phyloP scores from a whole-genome alignment of 2,888 invertebrate species.

The Eumerus sabulonum region DNA sequence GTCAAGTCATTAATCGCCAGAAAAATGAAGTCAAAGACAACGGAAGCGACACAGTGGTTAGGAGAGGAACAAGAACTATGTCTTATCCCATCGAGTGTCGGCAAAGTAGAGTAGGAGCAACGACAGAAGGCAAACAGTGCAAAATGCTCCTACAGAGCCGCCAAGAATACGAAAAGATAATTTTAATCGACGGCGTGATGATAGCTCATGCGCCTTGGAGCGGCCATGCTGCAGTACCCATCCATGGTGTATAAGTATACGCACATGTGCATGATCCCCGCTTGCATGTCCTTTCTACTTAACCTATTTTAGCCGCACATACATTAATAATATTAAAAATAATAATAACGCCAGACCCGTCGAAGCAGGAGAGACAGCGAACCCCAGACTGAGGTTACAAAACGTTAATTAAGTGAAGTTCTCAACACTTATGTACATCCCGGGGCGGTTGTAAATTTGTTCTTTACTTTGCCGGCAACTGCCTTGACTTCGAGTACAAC shows the following conservation, averaged over 20 bases:
- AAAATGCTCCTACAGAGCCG: too few relatives aligned
- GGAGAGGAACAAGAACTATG: too few relatives aligned
- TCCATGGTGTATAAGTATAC: too few relatives aligned
- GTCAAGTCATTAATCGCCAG: constrained; percentile 66
- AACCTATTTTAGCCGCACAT: constrained; percentile 55
- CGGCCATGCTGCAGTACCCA: too few relatives aligned
- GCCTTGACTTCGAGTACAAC: too few relatives aligned
- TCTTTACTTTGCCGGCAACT: not conserved
- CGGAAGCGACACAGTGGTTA: too few relatives aligned
- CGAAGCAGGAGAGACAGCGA: constrained; percentile 8
- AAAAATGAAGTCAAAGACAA: constrained; percentile 41
- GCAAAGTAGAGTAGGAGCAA: too few relatives aligned
- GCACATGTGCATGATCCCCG: too few relatives aligned
- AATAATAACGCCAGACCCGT: constrained; percentile 14
- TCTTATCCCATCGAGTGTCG: too few relatives aligned
- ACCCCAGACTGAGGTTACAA: constrained; percentile 58
- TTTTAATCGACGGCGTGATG: not conserved
- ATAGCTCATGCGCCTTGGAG: too few relatives aligned
- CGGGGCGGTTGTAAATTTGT: constrained; percentile 52
- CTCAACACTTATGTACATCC: constrained; percentile 65
- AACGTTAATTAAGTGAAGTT: constrained; percentile 67
- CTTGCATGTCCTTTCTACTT: constrained; percentile 65
- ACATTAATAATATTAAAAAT: constrained; percentile 58
- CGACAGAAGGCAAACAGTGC: too few relatives aligned
- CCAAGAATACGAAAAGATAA: not conserved